Conservation (phyloP, 2,888 invertebrate genomes). For the Patella ulyssiponensis region DNA sequence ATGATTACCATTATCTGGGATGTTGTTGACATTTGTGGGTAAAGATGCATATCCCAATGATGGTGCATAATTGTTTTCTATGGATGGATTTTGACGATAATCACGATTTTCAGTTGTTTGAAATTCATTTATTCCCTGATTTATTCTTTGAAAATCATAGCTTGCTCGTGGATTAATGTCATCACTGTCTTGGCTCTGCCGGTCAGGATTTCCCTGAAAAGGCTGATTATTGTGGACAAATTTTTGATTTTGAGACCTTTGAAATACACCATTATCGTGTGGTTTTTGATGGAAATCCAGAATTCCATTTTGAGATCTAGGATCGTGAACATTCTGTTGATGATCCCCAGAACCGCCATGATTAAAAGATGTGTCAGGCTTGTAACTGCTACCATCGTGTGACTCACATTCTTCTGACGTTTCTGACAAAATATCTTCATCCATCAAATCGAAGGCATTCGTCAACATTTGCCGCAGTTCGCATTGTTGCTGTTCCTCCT, state of each 20-base stretch:
- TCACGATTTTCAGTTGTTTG: not conserved
- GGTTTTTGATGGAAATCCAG: not conserved
- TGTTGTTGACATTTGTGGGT: not conserved
- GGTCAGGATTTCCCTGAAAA: not conserved
- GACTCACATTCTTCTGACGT: conserved; percentile 52
- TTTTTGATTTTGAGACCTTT: not conserved
- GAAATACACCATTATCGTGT: not conserved
- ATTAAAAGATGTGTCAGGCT: not conserved
- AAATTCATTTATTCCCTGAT: not conserved
- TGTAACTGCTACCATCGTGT: not conserved
- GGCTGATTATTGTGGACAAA: not conserved
- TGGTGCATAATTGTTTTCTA: not conserved
- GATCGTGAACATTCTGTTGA: not conserved
- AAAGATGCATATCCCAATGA: not conserved
- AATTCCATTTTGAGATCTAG: too few species aligned
- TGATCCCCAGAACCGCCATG: not conserved
- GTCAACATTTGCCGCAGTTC: conserved; percentile 64
- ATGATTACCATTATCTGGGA: not conserved
- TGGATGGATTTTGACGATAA: not conserved
- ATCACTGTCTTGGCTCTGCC: not conserved
- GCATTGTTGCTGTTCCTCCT: conserved; percentile 64
- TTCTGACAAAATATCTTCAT: conserved; percentile 61
- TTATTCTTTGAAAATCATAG: not conserved
- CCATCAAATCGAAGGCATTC: conserved; percentile 61
- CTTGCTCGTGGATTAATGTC: too few species aligned